A percentile compares a stretch with the other conserved stretches of the same genome.
These are phyloP conservation scores for Noctilio leporinus DNA, from an alignment of 2,113 vertebrate species.

Conservation along the genomic window DNA sequence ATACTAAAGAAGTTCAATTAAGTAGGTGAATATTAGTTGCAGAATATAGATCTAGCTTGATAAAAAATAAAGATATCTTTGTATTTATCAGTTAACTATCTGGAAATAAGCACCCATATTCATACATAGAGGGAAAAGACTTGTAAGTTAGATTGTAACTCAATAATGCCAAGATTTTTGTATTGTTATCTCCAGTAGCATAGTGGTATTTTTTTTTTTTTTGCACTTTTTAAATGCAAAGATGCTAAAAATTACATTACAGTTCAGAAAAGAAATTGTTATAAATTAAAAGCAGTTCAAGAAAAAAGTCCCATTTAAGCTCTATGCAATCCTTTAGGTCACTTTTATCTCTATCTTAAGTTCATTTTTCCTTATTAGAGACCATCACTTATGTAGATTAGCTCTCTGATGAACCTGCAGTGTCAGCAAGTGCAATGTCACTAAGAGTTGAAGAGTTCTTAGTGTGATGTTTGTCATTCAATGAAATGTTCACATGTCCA, in stretches of 20 bases:
- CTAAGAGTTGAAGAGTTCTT: not conserved
- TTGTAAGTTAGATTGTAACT: not conserved
- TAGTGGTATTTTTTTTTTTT: not conserved
- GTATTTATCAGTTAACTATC: not conserved
- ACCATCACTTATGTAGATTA: not conserved
- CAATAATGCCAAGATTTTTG: not conserved
- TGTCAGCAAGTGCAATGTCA: not conserved
- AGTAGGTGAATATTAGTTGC: not conserved
- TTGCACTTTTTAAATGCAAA: not conserved
- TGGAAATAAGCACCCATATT: not conserved
- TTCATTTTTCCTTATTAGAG: not conserved
- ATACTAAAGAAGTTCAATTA: not conserved
- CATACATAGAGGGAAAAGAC: not conserved
- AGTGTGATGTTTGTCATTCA: not conserved
- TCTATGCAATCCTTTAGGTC: not conserved
- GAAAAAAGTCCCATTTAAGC: not conserved
- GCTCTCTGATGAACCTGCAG: not conserved
- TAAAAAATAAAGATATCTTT: not conserved
- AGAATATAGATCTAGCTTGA: not conserved
- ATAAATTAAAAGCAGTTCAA: slow-evolving; percentile 6
- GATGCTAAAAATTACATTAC: not conserved
- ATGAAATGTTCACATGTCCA: slow-evolving; percentile 38
- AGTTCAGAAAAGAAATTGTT: not conserved
- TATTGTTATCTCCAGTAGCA: not conserved
- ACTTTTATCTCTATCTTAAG: slow-evolving; percentile 1